Conservation (phyloP, 2,797 vertebrate genomes). For the Alectoris magna region DNA sequence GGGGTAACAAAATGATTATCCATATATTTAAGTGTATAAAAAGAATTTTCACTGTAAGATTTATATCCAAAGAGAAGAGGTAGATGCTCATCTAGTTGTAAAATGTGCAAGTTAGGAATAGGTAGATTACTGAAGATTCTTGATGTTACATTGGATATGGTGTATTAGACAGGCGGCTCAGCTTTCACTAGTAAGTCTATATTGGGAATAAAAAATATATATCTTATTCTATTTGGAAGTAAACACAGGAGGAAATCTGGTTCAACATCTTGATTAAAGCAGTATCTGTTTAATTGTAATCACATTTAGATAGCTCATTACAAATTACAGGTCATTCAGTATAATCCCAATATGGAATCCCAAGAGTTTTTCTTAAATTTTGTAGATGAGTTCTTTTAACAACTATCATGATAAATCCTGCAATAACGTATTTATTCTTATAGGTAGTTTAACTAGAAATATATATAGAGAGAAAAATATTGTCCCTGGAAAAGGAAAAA, state of each 20-base stretch:
- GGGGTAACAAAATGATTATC: neutral
- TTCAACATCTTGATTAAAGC: neutral
- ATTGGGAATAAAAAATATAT: neutral
- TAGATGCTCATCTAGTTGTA: neutral
- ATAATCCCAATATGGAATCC: neutral
- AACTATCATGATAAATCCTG: neutral
- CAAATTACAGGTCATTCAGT: neutral
- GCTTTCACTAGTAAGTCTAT: rapidly evolving
- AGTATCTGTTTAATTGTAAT: neutral
- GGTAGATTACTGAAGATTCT: neutral
- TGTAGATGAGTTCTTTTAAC: rapidly evolving
- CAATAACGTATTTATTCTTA: neutral
- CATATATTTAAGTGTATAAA: no score
- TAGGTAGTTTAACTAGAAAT: neutral
- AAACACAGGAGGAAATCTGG: rapidly evolving
- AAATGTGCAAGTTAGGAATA: neutral
- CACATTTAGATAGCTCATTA: neutral
- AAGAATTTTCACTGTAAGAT: neutral
- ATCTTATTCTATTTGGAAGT: neutral
- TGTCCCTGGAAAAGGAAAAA: neutral
- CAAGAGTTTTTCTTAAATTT: neutral
- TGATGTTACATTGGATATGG: neutral
- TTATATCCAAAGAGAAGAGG: neutral
- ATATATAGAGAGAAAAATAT: neutral
- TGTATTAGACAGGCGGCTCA: neutral